Conservation (phyloP, 23 tunicate species). For the Diplosoma virens region DNA sequence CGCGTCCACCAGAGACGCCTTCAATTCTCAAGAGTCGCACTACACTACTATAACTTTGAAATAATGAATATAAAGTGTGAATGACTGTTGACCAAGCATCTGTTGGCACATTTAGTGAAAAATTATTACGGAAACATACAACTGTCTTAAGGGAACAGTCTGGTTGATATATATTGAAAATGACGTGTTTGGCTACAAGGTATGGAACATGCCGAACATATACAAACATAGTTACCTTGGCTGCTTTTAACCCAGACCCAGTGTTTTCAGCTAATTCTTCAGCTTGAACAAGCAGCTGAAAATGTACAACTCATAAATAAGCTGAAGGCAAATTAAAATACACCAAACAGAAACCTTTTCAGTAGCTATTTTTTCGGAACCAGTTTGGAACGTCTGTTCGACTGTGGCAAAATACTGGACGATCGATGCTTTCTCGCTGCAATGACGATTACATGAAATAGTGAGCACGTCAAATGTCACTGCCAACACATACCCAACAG, state of each 20-base stretch:
- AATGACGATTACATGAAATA: background rate
- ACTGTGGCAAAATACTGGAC: conserved; percentile 65
- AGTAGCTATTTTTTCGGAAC: conserved; percentile 22
- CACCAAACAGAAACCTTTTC: conserved; percentile 14
- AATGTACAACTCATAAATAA: background rate
- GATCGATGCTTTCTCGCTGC: conserved; percentile 81
- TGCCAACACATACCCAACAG: conserved; percentile 65
- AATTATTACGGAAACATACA: too few relatives aligned
- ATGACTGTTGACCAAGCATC: too few relatives aligned
- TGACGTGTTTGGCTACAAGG: too few relatives aligned
- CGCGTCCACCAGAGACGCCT: too few relatives aligned
- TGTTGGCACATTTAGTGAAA: too few relatives aligned
- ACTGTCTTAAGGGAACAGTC: too few relatives aligned
- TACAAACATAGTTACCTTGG: conserved; percentile 62
- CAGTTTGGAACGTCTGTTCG: conserved; percentile 44
- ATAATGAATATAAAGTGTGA: too few relatives aligned
- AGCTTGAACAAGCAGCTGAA: conserved; percentile 40
- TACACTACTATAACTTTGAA: too few relatives aligned
- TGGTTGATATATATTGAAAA: too few relatives aligned
- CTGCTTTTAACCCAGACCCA: conserved; percentile 72
- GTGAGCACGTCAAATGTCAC: too few relatives aligned
- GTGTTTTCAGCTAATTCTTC: conserved; percentile 21
- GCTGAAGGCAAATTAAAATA: background rate
- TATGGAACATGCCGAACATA: too few relatives aligned
- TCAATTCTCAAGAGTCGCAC: too few relatives aligned